A percentile compares a stretch with the other conserved stretches of the same genome.
phyloP scores from a whole-genome alignment of 2,888 invertebrate genomes.

The Ochropacha duplaris region DNA sequence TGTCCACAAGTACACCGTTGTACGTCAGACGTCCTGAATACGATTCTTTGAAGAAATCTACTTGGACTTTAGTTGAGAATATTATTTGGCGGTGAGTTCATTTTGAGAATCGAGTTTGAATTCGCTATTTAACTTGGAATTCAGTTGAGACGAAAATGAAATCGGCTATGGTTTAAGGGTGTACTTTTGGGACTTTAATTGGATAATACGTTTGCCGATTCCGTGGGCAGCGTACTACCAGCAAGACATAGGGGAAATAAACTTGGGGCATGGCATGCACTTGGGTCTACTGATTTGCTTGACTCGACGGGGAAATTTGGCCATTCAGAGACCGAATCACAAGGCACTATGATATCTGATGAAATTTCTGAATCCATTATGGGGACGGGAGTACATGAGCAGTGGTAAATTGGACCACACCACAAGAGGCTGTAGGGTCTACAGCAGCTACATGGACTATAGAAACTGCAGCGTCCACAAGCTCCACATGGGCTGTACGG shows the following conservation, averaged over 20 bases:
- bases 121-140: conserved; percentile 13
- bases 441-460: conserved; percentile 26
- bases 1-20: too few species aligned
- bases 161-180: not conserved
- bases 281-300: not conserved
- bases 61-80: conserved; percentile 20
- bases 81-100: conserved; percentile 9
- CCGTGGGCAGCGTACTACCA: conserved; percentile 2
- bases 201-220: not conserved
- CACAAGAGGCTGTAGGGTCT: conserved; percentile 44
- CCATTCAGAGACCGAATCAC: not conserved
- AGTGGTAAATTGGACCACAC: conserved; percentile 30
- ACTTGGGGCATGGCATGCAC: not conserved
- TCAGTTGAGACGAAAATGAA: not conserved
- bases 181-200: conserved; percentile 1
- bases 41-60: not conserved
- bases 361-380: conserved; percentile 2
- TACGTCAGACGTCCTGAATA: not conserved
- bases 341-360: not conserved
- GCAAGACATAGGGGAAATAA: conserved; percentile 11
- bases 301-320: not conserved
- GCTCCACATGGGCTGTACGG: conserved; percentile 37
- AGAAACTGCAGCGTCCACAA: conserved; percentile 33
- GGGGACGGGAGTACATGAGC: conserved; percentile 21
- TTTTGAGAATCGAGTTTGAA: conserved; percentile 11